A percentile compares a stretch with the other conserved stretches of the same genome.
Conservation (phyloP, 1,140 invertebrate species). For the Ceratina japonica region DNA sequence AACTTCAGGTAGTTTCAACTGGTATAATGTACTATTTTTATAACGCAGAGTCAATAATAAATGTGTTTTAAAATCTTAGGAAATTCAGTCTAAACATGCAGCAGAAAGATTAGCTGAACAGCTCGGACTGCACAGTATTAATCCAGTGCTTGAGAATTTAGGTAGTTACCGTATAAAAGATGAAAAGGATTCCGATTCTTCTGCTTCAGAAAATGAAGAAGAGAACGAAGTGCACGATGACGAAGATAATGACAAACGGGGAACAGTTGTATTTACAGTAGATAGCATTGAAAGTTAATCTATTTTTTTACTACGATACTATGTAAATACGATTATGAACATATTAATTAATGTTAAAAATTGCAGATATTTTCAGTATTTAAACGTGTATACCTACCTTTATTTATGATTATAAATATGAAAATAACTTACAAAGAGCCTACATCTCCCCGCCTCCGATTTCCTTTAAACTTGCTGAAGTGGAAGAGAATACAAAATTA, state of each 20-base stretch:
- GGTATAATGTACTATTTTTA: neutral
- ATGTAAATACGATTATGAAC: conserved; percentile 35
- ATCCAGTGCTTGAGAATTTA: conserved; percentile 51
- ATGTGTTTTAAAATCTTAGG: conserved; percentile 60
- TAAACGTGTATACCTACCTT: too few species aligned
- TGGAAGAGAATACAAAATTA: too few species aligned
- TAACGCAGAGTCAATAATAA: neutral
- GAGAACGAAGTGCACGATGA: conserved; percentile 76
- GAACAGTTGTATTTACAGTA: conserved; percentile 75
- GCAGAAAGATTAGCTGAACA: conserved; percentile 75
- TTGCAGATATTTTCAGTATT: too few species aligned
- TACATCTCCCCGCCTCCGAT: too few species aligned
- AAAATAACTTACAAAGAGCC: too few species aligned
- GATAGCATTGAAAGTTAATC: conserved; percentile 63
- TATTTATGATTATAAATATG: too few species aligned
- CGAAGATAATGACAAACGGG: conserved; percentile 74
- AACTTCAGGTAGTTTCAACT: conserved; percentile 69
- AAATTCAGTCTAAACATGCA: conserved; percentile 78
- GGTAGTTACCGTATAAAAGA: conserved; percentile 63
- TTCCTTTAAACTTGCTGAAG: too few species aligned
- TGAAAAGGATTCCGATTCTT: conserved; percentile 55
- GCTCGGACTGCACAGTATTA: conserved; percentile 61
- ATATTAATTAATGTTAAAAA: conserved; percentile 24
- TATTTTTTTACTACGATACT: conserved; percentile 1
- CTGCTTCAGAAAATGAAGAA: conserved; percentile 71